phyloP scores from a whole-genome alignment of 1,140 invertebrate genomes.

The Tetramorium simillimum region DNA sequence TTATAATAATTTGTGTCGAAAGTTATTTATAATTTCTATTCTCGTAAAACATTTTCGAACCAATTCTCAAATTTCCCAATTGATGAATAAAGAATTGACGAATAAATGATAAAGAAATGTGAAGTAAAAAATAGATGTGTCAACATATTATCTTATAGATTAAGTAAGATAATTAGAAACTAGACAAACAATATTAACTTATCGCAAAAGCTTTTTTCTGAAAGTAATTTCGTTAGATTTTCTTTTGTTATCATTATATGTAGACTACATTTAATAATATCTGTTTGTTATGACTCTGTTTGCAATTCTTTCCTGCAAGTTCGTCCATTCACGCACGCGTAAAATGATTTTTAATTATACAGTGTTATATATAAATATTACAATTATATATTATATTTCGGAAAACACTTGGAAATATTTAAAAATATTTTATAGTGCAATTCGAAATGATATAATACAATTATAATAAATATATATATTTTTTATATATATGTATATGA shows the following conservation, averaged over 20 bases:
- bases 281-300: slow-evolving; percentile 16
- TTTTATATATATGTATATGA: not conserved
- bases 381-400: slow-evolving; percentile 14
- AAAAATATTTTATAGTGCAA: slow-evolving; percentile 8
- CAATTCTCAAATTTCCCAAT: not conserved
- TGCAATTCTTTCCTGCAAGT: not conserved
- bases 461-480: slow-evolving; percentile 9
- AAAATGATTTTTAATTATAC: slow-evolving; percentile 10
- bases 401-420: slow-evolving; percentile 11
- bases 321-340: not conserved
- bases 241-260: not conserved
- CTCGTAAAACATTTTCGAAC: not conserved
- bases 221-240: not conserved
- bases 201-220: not conserved
- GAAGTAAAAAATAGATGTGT: not conserved
- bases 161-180: not conserved
- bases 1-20: not conserved
- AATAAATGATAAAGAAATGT: not conserved
- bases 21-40: not conserved
- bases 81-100: not conserved
- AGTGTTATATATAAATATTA: slow-evolving; percentile 5
- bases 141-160: not conserved
- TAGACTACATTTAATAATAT: slow-evolving; percentile 26
- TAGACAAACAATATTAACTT: not conserved
- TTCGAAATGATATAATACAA: slow-evolving; percentile 3